A percentile compares a stretch with the other conserved stretches of the same genome.
Conservation (phyloP, 2,113 vertebrate species). For the Laticauda laticaudata region DNA sequence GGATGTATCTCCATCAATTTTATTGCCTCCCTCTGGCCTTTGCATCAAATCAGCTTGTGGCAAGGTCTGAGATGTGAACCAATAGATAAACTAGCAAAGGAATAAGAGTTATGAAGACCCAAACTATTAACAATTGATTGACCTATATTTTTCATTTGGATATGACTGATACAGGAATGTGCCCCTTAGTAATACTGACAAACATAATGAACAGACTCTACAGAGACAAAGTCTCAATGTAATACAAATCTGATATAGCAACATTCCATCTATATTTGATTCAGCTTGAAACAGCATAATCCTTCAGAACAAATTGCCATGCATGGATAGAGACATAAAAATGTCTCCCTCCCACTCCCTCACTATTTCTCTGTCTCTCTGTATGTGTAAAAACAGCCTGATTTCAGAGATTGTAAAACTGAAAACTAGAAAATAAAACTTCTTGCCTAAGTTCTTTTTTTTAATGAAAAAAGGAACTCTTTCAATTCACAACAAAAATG, state of each 20-base stretch:
- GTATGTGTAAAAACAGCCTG: not conserved
- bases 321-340: not conserved
- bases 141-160: too few species aligned
- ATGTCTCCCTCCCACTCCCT: not conserved
- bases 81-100: too few species aligned
- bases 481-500: not conserved
- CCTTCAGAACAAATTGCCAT: not conserved
- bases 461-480: not conserved
- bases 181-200: not conserved
- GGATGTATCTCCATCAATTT: too few species aligned
- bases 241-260: not conserved
- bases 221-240: not conserved
- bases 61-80: too few species aligned
- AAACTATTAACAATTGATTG: too few species aligned
- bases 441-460: not conserved
- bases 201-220: not conserved
- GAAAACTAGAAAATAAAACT: not conserved
- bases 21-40: too few species aligned
- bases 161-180: too few species aligned
- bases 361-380: not conserved
- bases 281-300: not conserved
- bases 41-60: too few species aligned
- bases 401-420: not conserved
- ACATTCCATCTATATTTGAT: not conserved
- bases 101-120: too few species aligned